Conservation (phyloP, 1,140 invertebrate genomes). For the Achatina immaculata region DNA sequence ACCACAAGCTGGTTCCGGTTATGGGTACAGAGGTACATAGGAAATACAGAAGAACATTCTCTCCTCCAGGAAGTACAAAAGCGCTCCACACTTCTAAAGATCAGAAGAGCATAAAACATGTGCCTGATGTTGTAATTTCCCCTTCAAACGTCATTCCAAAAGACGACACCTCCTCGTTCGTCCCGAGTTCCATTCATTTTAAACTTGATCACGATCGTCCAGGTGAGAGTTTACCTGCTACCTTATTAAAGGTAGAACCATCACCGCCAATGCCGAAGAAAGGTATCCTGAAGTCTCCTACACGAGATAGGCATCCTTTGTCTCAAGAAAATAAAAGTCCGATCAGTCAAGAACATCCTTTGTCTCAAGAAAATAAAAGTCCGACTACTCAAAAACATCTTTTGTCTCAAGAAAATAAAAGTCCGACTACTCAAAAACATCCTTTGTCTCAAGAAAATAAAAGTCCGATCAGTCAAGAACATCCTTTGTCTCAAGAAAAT, state of each 20-base stretch:
- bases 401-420: too few species aligned
- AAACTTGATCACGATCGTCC: not conserved
- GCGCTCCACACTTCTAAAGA: not conserved
- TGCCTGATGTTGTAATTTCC: not conserved
- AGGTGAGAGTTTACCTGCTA: not conserved
- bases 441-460: too few species aligned
- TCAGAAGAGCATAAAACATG: not conserved
- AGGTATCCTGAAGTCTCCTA: not conserved
- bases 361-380: too few species aligned
- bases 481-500: too few species aligned
- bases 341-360: not conserved
- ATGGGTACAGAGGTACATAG: slow-evolving; percentile 42
- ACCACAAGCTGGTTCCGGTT: slow-evolving; percentile 39
- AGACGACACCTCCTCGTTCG: too few species aligned
- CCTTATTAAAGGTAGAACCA: not conserved
- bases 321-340: not conserved
- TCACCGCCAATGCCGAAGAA: not conserved
- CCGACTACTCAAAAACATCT: too few species aligned
- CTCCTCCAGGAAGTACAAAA: slow-evolving; percentile 7
- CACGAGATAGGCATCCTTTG: not conserved
- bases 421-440: too few species aligned
- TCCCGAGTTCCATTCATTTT: not conserved
- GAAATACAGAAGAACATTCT: slow-evolving; percentile 46
- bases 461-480: too few species aligned
- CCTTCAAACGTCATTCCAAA: not conserved